Conservation (phyloP, 2,888 invertebrate genomes). For the Monopis laevigella region DNA sequence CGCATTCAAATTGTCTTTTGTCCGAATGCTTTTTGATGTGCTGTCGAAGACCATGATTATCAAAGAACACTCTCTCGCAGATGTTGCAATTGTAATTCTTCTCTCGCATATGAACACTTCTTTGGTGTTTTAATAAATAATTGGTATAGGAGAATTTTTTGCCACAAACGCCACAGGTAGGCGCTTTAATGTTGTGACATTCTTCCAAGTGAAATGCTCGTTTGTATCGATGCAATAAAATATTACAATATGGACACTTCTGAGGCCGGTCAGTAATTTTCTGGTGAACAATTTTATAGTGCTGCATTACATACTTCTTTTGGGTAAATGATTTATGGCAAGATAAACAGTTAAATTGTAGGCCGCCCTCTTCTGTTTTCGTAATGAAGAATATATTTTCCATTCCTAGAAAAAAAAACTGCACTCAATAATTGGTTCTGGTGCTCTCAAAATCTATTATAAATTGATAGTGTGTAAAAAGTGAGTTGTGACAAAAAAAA, state of each 20-base stretch:
- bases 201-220: slow-evolving; percentile 36
- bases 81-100: slow-evolving; percentile 43
- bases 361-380: slow-evolving; percentile 18
- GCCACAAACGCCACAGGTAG: slow-evolving; percentile 35
- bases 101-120: slow-evolving; percentile 37
- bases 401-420: no score
- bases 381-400: slow-evolving; percentile 26
- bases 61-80: slow-evolving; percentile 54
- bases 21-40: slow-evolving; percentile 26
- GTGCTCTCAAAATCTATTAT: no score
- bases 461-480: no score
- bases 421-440: no score
- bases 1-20: slow-evolving; percentile 25
- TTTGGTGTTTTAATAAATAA: slow-evolving; percentile 33
- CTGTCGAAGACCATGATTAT: slow-evolving; percentile 25
- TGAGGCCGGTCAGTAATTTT: slow-evolving; percentile 29
- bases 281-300: slow-evolving; percentile 37
- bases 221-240: slow-evolving; percentile 27
- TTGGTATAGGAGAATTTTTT: slow-evolving; percentile 36
- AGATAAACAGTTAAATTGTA: slow-evolving; percentile 24
- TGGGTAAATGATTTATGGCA: slow-evolving; percentile 30
- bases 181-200: slow-evolving; percentile 35
- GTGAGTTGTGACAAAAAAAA: no score
- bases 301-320: slow-evolving; percentile 35
- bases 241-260: slow-evolving; percentile 34